These are phyloP conservation scores for Parauchenoglanis ngamensis DNA, from an alignment of 2,797 vertebrate genomes.

Conservation along the genomic window DNA sequence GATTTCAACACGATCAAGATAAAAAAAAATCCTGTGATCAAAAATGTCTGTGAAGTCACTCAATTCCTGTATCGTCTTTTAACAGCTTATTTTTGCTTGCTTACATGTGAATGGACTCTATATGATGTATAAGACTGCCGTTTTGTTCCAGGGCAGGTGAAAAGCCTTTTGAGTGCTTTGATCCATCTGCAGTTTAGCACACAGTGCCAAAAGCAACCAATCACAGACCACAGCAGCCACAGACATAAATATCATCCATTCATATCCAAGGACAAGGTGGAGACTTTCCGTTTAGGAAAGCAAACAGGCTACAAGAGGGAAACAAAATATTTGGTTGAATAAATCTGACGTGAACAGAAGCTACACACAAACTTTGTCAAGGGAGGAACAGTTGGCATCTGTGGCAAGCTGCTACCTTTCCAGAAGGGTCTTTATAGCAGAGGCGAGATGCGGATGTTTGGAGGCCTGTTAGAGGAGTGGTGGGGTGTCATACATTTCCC, in stretches of 20 bases:
- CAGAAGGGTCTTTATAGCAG: conserved; percentile 68
- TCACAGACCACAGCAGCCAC: conserved; percentile 41
- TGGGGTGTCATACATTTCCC: conserved; percentile 72
- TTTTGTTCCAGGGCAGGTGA: conserved; percentile 43
- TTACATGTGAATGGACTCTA: not conserved
- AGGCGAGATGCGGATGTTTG: conserved; percentile 34
- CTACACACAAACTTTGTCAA: conserved; percentile 51
- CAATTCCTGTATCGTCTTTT: not conserved
- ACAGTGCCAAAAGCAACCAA: conserved; percentile 47
- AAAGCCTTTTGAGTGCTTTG: conserved; percentile 59
- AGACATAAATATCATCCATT: conserved; percentile 65
- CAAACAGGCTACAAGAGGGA: conserved; percentile 73
- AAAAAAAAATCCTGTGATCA: not conserved
- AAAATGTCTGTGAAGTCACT: not conserved
- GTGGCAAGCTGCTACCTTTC: conserved; percentile 53
- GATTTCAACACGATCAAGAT: not conserved
- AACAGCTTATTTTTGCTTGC: not conserved
- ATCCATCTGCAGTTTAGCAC: conserved; percentile 51
- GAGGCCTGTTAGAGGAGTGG: conserved; percentile 61
- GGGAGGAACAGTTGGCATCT: conserved; percentile 62
- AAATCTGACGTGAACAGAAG: conserved; percentile 62
- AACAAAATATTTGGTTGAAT: conserved; percentile 77
- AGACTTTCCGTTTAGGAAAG: conserved; percentile 67
- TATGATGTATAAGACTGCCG: conserved; percentile 33
- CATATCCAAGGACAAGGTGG: conserved; percentile 62